Evolutionary conservation across 2,888 invertebrate genomes (phyloP), one percentile per base, ranked within the genome.

Genomic region (Orchesellides sinensis): DNA sequence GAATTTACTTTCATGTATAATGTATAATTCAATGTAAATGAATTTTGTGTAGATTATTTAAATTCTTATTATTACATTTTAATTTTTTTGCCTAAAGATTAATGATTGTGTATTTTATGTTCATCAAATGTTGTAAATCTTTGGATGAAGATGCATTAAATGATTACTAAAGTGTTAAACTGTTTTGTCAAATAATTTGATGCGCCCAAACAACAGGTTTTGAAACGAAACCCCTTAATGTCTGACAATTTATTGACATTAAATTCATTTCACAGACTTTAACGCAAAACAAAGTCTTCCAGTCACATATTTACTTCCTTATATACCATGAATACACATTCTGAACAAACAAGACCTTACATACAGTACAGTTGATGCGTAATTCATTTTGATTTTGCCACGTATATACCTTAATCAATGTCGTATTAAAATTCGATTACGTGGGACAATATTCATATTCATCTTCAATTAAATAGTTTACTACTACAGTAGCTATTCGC

Each of bases 241-340:
- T 82, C 81, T 63, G 74, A 82, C 75, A 68, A 21, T 82, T 82
- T 82, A 75, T 82, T 82, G 63, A 65, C 54, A 73, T 82, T 35
- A 75, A 82, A 52, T 68, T 81, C 69, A 68, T 75, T 82, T 82
- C 81, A 82, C 81, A 82, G 81, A 82, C 81, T 82, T 69, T 69
- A 82, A 82, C 81, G 74, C 69, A 82, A 74, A 81, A 82, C 75
- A 81, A 74, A 56, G n/a, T 17, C 79, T 82, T 82, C 81, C 81
- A 75, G 75, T 82, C 81, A 75, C 74, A 74, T 81, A 78, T 35
- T 32, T 35, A 63, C 12, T 66, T 35, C 10, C 35, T 49, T 47
- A 27, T 45, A 72, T 25, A 25, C 40, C 21, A 25, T 25, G 14
- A 49, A 54, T 56, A 66, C 49, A 35, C 19, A 72, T 14, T 72